Evolutionary conservation across 2,113 vertebrate species (phyloP), one percentile per base, ranked within the genome.

Genomic region (Austrofundulus limnaeus): DNA sequence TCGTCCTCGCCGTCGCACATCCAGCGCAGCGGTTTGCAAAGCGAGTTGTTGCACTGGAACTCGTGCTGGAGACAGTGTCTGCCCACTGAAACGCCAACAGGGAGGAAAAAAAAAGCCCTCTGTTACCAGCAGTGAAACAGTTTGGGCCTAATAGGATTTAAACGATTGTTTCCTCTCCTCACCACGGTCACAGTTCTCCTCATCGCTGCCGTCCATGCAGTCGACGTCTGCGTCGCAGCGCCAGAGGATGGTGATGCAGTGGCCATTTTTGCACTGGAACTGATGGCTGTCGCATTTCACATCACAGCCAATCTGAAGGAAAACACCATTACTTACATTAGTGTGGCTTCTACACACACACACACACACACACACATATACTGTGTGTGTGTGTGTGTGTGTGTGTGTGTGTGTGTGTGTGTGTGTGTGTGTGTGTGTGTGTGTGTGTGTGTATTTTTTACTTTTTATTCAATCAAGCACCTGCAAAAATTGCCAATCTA

Each of bases 1-100:
- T 99, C 96, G 0, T 98, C 97, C 72, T 99, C 96, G 0, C 96
- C 97, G 0, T 98, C 97, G 0, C 97, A 98, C 75, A 87, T 96
- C 97, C 97, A 99, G 59, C 94, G 94, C 85, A 95, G 90, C 0
- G 96, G 96, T 77, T 98, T 99, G 86, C 97, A 99, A 48, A 99
- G 88, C 0, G 96, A 97, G 90, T 99, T 99, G 85, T 98, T 98
- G 83, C 96, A 98, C 89, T 99, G 97, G 88, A 97, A 96, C 82
- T 97, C 95, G 0, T 98, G 95, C 90, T 93, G 83, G 62, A 95
- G 95, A 81, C 96, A 99, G 41, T 96, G 95, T 78, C 94, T 87
- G 63, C 93, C 94, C 93, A 91, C 42, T 78, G 59, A 51, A 56
- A 58, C 17, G 52, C 14, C 5, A 24, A 17, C 8, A 70, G 43